Conservation (phyloP, 1,140 invertebrate genomes). For the Brachionus angularis region DNA sequence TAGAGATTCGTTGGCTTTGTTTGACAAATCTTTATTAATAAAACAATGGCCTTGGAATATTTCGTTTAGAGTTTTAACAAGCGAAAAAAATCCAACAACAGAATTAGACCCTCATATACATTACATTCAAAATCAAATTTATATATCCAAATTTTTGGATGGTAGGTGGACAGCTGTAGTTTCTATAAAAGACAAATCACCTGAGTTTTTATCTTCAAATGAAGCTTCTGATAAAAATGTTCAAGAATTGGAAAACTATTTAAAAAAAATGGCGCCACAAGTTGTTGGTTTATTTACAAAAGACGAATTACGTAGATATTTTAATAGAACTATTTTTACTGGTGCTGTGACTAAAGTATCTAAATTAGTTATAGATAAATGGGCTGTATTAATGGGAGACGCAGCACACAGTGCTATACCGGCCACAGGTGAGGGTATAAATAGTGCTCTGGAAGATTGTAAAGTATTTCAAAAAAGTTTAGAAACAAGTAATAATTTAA, state of each 20-base stretch:
- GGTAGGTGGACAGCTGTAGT: neutral
- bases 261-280: conserved; percentile 10
- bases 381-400: neutral
- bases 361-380: neutral
- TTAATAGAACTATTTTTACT: neutral
- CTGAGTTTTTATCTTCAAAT: neutral
- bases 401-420: neutral
- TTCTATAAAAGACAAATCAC: neutral
- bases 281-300: neutral
- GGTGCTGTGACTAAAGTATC: neutral
- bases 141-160: conserved; percentile 13
- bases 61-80: neutral
- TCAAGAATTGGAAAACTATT: neutral
- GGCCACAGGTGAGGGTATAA: neutral
- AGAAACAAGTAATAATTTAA: neutral
- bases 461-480: neutral
- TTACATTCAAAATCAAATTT: conserved; percentile 35
- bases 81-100: neutral
- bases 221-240: conserved; percentile 7
- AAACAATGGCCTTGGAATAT: conserved; percentile 14
- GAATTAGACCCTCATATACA: neutral
- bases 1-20: neutral
- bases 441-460: neutral
- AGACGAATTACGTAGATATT: neutral
- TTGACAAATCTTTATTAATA: neutral